Conservation (phyloP, 2,888 invertebrate species). For the Subacronicta megacephala region DNA sequence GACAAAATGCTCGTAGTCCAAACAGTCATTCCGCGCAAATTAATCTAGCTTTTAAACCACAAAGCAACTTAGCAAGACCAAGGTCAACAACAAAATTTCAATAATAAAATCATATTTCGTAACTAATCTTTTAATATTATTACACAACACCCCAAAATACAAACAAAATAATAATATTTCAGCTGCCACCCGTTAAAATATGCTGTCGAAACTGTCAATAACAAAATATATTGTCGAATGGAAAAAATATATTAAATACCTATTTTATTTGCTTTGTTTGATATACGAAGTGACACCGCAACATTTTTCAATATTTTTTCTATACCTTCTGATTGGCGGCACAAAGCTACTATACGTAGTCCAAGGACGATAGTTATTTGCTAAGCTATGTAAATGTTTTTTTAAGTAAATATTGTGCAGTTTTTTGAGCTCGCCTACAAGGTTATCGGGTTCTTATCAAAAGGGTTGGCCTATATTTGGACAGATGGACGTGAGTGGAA, state of each 20-base stretch:
- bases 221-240: constrained; percentile 8
- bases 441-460: constrained; percentile 1
- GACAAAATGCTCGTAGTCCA: too few relatives aligned
- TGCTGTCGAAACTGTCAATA: constrained; percentile 33
- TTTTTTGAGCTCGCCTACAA: not conserved
- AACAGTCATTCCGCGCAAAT: too few relatives aligned
- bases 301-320: constrained; percentile 13
- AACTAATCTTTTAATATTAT: constrained; percentile 4
- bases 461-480: constrained; percentile 19
- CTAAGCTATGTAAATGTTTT: too few relatives aligned
- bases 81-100: not conserved
- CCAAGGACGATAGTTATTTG: too few relatives aligned
- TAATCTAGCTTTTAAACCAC: too few relatives aligned
- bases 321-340: not conserved
- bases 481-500: too few relatives aligned
- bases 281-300: constrained; percentile 7
- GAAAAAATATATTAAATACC: constrained; percentile 12
- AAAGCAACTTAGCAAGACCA: too few relatives aligned
- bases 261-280: constrained; percentile 21
- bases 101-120: constrained; percentile 15
- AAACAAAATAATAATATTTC: constrained; percentile 32
- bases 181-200: constrained; percentile 28
- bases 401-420: not conserved
- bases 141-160: constrained; percentile 12
- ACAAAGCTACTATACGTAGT: too few relatives aligned